Evolutionary conservation across 2,888 invertebrate species (phyloP), one percentile per base, ranked within the genome.

Genomic region (Agrotis segetum): DNA sequence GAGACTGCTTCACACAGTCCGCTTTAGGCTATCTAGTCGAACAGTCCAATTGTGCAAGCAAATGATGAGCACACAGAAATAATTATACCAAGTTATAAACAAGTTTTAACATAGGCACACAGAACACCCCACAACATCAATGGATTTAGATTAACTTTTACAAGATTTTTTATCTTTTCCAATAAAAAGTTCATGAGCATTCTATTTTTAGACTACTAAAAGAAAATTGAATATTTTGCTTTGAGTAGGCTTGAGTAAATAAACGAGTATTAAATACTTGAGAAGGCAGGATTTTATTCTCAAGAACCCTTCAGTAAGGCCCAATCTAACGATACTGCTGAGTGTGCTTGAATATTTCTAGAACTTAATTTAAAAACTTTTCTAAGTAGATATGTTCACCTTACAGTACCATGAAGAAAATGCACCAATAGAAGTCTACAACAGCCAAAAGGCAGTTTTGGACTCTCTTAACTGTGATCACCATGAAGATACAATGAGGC

Each of bases 321-420:
- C n/a, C 46, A 59, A 59, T 66, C 46, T 71, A 47, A 61, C 47
- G 49, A 65, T 59, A 55, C 17, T 46, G 55, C 2, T 40, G 17
- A 77, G 68, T 11, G 63, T 53, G 46, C 82, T 79, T 56, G 44
- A 72, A 60, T 66, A 72, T 59, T 44, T 63, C 34, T 49, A 68
- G 7, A 21, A 68, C 11, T 60, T 55, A 6, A 67, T 68, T 76
- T 17, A 14, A 58, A 49, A 67, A 61, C 40, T 46, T 50, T 40
- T 47, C 17, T 16, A 55, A 16, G 0, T 13, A 74, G n/a, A 1
- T 2, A 21, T 47, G 7, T 44, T 71, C 13, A 34, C n/a, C 0
- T 79, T 59, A 60, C 90, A 97, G 97, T 96, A 96, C 79, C 96
- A 97, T 71, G 97, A 97, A 90, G 96, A 97, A 88, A 96, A 96